Evolutionary conservation across 2,113 vertebrate genomes (phyloP), one percentile per base, ranked within the genome.

Genomic region (Prunella himalayana): DNA sequence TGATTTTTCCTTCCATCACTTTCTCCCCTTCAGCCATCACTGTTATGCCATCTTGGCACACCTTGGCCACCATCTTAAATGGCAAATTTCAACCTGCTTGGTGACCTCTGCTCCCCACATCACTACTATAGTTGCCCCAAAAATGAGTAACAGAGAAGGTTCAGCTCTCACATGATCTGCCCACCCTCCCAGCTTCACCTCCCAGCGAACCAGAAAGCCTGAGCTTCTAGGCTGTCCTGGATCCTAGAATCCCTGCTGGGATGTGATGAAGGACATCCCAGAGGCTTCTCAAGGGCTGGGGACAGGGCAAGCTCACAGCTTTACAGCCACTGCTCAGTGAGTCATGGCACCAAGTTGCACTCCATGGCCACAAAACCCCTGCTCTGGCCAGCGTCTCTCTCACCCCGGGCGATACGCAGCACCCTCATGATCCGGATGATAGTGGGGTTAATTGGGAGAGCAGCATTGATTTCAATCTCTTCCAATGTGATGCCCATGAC

Each of bases 351-450:
- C 47, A 41, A 63, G 24, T 33, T 35, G 25, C 53, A 59, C 20
- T 54, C 37, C 6, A 35, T 8, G 16, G 42, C 22, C 33, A 50
- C 16, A 53, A n/a, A 22, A 76, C 9, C 37, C 27, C 35, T 71
- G 39, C 45, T 76, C 57, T 30, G 51, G 63, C 20, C 73, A 65
- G 31, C 1, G 7, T 51, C 39, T 92, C 30, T 44, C 96, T 97
- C 96, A 99, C 99, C 99, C 86, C 99, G 98, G 44, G 99, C 99
- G 0, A 99, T 99, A 44, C 99, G 99, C 69, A 99, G 98, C 18
- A 99, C 99, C 70, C 99, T 98, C 99, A 99, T 99, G 97, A 99
- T 99, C 63, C 99, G 98, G 95, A 99, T 99, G 97, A 99, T 99
- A 54, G 99, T 99, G 76, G 99, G 99, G 96, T 99, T 99, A 98